Evolutionary conservation across 2,888 invertebrate species (phyloP), one percentile per base, ranked within the genome.

Genomic region (Germaria angustata): DNA sequence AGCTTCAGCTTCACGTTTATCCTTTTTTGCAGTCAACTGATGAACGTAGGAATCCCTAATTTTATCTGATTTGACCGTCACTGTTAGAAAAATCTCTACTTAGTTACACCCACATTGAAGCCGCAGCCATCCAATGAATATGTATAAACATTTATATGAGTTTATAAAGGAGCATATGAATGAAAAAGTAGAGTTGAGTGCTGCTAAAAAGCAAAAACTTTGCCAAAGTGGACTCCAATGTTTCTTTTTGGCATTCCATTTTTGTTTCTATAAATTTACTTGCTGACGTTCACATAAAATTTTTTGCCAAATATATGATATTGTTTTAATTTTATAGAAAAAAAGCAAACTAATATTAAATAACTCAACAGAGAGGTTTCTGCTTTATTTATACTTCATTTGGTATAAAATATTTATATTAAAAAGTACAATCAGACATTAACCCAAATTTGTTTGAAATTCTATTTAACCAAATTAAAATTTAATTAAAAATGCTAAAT

Each of bases 1-100:
- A 0, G 98, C 96, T 91, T 99, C 98, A 0, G 95, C 95, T 0
- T 96, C 96, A 81, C 97, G 93, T 88, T 96, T 94, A 90, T 98
- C 98, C 0, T 97, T 97, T 90, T 99, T 98, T 86, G 98, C 97
- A 0, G 98, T 96, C 55, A 91, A 86, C 84, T 91, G 90, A 36
- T 90, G 89, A 11, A 91, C 90, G 84, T 89, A 94, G 88, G 97
- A 94, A 90, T 99, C 99, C 0, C 3, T 5, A n/a, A 1, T 28
- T 4, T 28, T 4, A 28, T 15, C 17, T 59, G 22, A 9, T 28
- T 22, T 22, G 2, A 0, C 7, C 13, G 8, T 36, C 20, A 24
- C 57, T 57, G 53, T 36, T 57, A 20, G 8, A 53, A 32, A 55
- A 20, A 7, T n/a, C 2, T 2, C 1, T 15, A 44, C 11, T 32